Percentiles rank a stretch among this genome's conserved stretches.
Conservation (phyloP, 2,113 vertebrate species). For the Brevimyrus niger region DNA sequence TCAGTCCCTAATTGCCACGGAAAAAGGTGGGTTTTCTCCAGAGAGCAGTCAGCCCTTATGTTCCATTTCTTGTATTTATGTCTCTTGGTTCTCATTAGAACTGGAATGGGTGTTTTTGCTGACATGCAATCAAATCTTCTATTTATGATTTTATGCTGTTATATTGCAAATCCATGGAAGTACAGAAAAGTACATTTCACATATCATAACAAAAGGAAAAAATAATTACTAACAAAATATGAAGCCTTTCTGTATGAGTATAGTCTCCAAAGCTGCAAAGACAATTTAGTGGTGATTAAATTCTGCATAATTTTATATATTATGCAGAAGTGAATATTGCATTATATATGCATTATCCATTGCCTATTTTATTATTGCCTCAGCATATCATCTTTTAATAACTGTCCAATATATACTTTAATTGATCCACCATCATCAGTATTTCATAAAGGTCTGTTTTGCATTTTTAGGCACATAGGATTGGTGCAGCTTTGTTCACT, state of each 20-base stretch:
- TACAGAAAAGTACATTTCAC: background rate
- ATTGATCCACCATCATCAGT: background rate
- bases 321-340: background rate
- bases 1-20: background rate
- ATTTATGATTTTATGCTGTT: background rate
- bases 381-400: background rate
- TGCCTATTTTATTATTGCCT: background rate
- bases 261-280: background rate
- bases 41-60: background rate
- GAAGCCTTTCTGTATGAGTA: background rate
- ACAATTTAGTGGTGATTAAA: background rate
- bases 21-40: background rate
- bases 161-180: background rate
- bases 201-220: background rate
- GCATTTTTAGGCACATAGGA: background rate
- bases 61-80: background rate
- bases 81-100: background rate
- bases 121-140: background rate
- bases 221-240: background rate
- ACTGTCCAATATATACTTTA: background rate
- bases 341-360: background rate
- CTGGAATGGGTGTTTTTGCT: background rate
- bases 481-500: background rate
- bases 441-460: background rate
- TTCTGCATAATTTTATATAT: background rate